These are phyloP conservation scores for Eilema griseolum DNA, from an alignment of 2,888 invertebrate genomes.

Conservation along the genomic window DNA sequence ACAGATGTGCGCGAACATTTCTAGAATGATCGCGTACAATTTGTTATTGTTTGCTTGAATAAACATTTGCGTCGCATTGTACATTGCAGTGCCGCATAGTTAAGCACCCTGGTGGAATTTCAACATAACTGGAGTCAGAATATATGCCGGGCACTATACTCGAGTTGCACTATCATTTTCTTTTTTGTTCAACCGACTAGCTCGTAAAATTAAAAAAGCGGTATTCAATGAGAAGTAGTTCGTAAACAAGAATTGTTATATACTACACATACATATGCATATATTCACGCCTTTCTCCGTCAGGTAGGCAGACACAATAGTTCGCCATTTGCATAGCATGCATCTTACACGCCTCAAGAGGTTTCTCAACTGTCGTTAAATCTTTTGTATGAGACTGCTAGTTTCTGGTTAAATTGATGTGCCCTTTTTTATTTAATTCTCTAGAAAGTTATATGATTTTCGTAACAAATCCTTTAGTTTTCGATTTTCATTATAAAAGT, in stretches of 20 bases:
- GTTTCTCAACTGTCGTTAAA: background rate
- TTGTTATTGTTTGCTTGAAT: too few species aligned
- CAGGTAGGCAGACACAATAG: background rate
- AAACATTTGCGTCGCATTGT: too few species aligned
- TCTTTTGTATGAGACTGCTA: background rate
- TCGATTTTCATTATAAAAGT: too few species aligned
- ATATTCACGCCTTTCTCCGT: background rate
- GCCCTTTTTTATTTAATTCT: background rate
- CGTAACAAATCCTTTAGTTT: too few species aligned
- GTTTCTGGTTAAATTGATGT: background rate
- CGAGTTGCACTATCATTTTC: slow-evolving; percentile 14
- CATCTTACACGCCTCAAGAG: background rate
- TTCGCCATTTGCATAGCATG: slow-evolving; percentile 2
- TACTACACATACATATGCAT: background rate
- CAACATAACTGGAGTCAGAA: too few species aligned
- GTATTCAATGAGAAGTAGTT: slow-evolving; percentile 1
- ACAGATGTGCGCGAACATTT: too few species aligned
- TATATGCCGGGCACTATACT: background rate
- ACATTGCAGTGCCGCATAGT: too few species aligned
- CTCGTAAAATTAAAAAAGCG: slow-evolving; percentile 16
- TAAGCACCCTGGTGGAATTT: too few species aligned
- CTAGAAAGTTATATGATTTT: too few species aligned
- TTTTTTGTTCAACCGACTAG: slow-evolving; percentile 37
- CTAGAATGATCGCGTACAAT: too few species aligned
- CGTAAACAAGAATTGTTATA: background rate